Conservation (phyloP, 2,113 vertebrate species). For the Leuciscus idus region DNA sequence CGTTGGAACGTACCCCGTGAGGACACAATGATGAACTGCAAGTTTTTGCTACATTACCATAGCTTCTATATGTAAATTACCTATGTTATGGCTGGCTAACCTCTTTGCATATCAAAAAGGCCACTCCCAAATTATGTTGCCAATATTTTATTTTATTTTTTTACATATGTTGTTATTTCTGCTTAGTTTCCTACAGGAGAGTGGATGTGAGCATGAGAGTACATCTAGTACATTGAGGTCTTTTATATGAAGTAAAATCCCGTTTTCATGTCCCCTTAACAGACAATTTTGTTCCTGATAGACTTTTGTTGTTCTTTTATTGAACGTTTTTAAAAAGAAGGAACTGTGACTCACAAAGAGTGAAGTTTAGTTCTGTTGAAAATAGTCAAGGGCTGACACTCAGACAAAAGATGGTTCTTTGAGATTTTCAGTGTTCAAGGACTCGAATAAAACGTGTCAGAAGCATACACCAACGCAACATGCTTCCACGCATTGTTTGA, state of each 20-base stretch:
- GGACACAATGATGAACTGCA: not conserved
- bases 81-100: not conserved
- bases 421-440: conserved; percentile 16
- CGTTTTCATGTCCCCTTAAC: not conserved
- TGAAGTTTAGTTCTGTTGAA: conserved; percentile 20
- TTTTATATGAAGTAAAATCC: not conserved
- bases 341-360: not conserved
- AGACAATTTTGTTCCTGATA: not conserved
- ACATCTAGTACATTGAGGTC: not conserved
- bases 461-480: conserved; percentile 21
- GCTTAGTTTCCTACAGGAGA: not conserved
- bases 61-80: not conserved
- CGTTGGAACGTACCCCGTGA: not conserved
- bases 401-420: conserved; percentile 37
- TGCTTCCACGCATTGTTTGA: conserved; percentile 43
- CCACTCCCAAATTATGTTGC: not conserved
- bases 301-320: conserved; percentile 14
- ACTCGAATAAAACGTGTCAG: not conserved
- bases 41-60: not conserved
- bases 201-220: not conserved
- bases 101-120: not conserved
- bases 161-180: not conserved
- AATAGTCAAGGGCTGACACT: not conserved
- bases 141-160: not conserved
- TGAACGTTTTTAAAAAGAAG: not conserved